These are phyloP conservation scores for Neomorphus geoffroyi DNA, from an alignment of 2,797 vertebrate species.

Conservation along the genomic window DNA sequence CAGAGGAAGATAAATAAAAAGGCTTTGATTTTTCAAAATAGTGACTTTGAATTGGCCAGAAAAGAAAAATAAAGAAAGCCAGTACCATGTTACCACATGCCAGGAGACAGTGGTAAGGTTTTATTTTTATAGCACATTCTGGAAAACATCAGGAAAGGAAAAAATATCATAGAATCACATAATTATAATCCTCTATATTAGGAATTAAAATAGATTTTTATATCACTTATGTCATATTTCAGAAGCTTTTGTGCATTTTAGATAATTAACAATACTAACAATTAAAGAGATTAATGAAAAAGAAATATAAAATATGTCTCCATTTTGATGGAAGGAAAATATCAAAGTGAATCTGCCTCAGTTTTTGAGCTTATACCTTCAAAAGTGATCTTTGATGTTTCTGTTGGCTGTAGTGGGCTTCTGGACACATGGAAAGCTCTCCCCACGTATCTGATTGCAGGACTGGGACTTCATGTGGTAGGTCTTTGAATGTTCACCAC, in stretches of 20 bases:
- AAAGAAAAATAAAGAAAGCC: slow-evolving; percentile 65
- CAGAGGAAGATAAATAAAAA: slow-evolving; percentile 62
- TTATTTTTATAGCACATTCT: slow-evolving; percentile 68
- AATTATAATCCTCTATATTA: slow-evolving; percentile 56
- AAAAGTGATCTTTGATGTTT: slow-evolving; percentile 29
- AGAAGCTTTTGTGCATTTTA: background rate
- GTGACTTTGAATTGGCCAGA: slow-evolving; percentile 57
- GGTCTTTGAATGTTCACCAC: slow-evolving; percentile 40
- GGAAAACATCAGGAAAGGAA: slow-evolving; percentile 58
- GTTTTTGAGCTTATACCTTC: slow-evolving; percentile 14
- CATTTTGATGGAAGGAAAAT: background rate
- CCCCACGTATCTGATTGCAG: background rate
- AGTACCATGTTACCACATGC: slow-evolving; percentile 59
- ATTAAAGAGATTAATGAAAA: background rate
- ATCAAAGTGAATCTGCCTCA: background rate
- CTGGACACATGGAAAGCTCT: slow-evolving; percentile 1
- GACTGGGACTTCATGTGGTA: slow-evolving; percentile 39
- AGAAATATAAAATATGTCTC: background rate
- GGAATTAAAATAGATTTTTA: slow-evolving; percentile 31
- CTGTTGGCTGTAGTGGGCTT: background rate
- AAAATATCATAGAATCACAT: slow-evolving; percentile 45
- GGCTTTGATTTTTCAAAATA: slow-evolving; percentile 68
- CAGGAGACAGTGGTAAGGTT: slow-evolving; percentile 69
- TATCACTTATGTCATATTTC: background rate
- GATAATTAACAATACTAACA: background rate